Conservation (phyloP, 2,797 vertebrate genomes). For the Notolepis coatsorum region DNA sequence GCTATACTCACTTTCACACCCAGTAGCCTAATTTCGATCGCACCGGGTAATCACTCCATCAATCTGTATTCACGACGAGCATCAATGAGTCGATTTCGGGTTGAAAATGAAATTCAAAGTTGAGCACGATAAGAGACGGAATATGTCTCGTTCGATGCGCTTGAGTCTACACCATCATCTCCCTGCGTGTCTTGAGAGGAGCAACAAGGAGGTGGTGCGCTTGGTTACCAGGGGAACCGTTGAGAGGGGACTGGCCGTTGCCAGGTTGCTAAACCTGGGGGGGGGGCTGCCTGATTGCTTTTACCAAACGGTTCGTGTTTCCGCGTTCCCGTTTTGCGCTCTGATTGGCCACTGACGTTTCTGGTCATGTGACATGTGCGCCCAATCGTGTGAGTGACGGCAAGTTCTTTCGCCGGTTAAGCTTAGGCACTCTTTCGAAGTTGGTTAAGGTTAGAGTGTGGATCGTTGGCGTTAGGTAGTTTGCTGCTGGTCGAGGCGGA, state of each 20-base stretch:
- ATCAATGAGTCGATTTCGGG: not conserved
- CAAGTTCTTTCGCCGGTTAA: too few relatives aligned
- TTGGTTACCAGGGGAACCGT: constrained; percentile 71
- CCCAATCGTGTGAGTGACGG: too few relatives aligned
- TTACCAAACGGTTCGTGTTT: too few relatives aligned
- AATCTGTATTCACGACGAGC: constrained; percentile 26
- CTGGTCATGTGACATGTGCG: too few relatives aligned
- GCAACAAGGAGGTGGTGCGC: constrained; percentile 54
- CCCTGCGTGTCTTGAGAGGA: constrained; percentile 23
- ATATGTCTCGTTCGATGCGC: not conserved
- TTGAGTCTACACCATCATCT: constrained; percentile 37
- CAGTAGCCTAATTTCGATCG: constrained; percentile 1
- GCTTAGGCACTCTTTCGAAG: too few relatives aligned
- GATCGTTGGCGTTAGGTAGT: too few relatives aligned
- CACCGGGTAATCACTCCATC: not conserved
- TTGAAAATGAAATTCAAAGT: not conserved
- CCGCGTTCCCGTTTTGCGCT: too few relatives aligned
- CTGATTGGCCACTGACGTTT: too few relatives aligned
- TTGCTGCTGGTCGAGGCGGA: too few relatives aligned
- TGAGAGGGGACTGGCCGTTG: constrained; percentile 65
- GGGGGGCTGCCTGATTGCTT: too few relatives aligned
- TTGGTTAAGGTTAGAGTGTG: too few relatives aligned
- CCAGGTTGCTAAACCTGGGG: constrained; percentile 83
- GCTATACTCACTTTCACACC: constrained; percentile 51
- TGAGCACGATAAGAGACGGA: not conserved